Conservation (phyloP, 1,140 invertebrate species). For the Drosophila gunungcola region DNA sequence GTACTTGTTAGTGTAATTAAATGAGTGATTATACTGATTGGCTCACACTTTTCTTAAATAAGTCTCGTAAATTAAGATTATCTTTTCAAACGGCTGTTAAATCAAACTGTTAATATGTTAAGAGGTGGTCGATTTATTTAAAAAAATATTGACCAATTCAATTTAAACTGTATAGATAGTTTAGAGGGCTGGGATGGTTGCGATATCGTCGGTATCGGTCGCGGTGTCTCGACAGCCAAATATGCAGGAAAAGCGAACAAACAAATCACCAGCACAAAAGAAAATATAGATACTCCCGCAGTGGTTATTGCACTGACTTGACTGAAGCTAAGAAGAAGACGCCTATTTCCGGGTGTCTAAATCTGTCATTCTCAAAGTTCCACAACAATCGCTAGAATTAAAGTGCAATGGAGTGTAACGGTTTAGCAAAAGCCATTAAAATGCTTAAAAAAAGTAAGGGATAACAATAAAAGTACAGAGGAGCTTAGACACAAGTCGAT, state of each 20-base stretch:
- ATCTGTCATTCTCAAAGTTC: slow-evolving; percentile 50
- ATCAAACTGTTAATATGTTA: too few species aligned
- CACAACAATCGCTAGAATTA: slow-evolving; percentile 56
- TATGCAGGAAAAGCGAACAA: slow-evolving; percentile 30
- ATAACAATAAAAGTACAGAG: not conserved
- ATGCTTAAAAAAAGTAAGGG: not conserved
- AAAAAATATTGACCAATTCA: too few species aligned
- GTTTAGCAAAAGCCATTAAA: slow-evolving; percentile 16
- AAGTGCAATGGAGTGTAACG: slow-evolving; percentile 63
- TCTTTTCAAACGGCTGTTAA: too few species aligned
- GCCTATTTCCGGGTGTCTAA: slow-evolving; percentile 79
- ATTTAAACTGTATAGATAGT: too few species aligned
- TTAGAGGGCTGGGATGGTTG: slow-evolving; percentile 16
- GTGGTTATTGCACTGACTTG: slow-evolving; percentile 23
- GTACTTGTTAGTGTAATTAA: not conserved
- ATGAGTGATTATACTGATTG: too few species aligned
- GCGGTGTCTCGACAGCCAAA: slow-evolving; percentile 31
- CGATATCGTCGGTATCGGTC: slow-evolving; percentile 25
- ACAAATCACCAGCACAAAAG: slow-evolving; percentile 21
- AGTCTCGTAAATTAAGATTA: too few species aligned
- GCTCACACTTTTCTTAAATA: too few species aligned
- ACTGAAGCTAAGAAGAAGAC: slow-evolving; percentile 43
- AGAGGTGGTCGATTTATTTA: too few species aligned
- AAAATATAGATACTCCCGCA: slow-evolving; percentile 13
- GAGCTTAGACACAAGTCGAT: not conserved